Base-by-base conservation (phyloP, 1,140 invertebrate genomes). In the Drosophila rufa region DNA sequence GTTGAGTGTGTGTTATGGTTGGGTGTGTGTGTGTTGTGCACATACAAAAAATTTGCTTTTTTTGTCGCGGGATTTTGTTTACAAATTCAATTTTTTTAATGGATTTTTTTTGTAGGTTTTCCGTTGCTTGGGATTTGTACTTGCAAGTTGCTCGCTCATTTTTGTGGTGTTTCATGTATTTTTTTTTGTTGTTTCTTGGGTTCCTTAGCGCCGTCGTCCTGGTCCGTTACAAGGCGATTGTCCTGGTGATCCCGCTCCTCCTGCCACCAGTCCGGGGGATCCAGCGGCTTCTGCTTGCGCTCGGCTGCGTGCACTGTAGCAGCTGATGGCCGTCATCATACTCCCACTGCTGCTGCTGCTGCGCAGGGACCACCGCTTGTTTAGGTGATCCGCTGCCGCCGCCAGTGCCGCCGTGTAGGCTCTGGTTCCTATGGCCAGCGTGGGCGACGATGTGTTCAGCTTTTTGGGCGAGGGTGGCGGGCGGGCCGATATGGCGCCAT, bases 401-500 rank as follows among this genome's bases (percentile, higher is more conserved):
- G 86, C 85, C 67, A 85, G 11, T 6, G 81, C 85, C 8, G 85
- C 84, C n/a, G 84, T 87, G 22, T 87, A 80, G 2, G 84, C 84
- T 2, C 84, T 40, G 7, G 84, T 87, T 4, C 84, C 84, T 25
- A 89, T 89, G 5, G 84, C 84, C 46, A 89, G 19, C 9, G 85
- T 90, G 40, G 85, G 79, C 36, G 81, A 75, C 0, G 57, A 75
- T 0, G 71, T 48, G 43, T 90, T 79, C 0, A 90, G 47, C 27
- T 91, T 90, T 42, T 92, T 92, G 7, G 91, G 82, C 22, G 91
- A 89, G 0, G 91, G 87, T 17, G 86, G 86, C 9, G 91, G 87
- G 1, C 91, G 58, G 4, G 84, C 79, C 7, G 87, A 70, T 22
- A 92, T 85, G 25, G 62, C 70, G 9, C 79, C 82, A 33, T 65